These are phyloP conservation scores for Melinaea menophilus DNA, from an alignment of 2,888 invertebrate species.

Conservation along the genomic window DNA sequence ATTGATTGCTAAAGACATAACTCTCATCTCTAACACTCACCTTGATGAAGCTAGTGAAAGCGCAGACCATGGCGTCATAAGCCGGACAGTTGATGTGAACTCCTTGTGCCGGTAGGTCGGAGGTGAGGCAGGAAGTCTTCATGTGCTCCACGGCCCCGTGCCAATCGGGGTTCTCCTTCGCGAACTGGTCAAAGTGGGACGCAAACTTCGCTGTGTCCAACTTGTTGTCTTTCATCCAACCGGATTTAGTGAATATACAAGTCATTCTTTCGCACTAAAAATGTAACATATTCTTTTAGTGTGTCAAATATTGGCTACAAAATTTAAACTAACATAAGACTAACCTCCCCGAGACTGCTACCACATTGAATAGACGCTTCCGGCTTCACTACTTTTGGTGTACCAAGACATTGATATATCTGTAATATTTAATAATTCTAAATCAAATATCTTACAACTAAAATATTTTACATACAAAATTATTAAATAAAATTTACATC, in stretches of 20 bases:
- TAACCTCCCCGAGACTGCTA: conserved; percentile 36
- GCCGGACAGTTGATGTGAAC: conserved; percentile 51
- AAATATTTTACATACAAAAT: neutral
- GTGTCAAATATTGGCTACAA: neutral
- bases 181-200: conserved; percentile 45
- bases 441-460: neutral
- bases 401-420: conserved; percentile 43
- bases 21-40: conserved; percentile 50
- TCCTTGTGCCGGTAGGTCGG: conserved; percentile 49
- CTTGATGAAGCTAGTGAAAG: conserved; percentile 46
- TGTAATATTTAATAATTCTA: conserved; percentile 25
- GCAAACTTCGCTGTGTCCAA: conserved; percentile 46
- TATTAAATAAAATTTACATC: neutral
- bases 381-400: conserved; percentile 38
- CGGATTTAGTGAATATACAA: conserved; percentile 50
- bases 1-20: neutral
- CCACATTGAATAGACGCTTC: conserved; percentile 37
- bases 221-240: conserved; percentile 45
- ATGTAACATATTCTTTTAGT: conserved; percentile 3
- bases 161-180: conserved; percentile 50
- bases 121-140: conserved; percentile 45
- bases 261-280: conserved; percentile 54
- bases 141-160: conserved; percentile 42
- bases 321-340: conserved; percentile 8
- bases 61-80: conserved; percentile 53